Evolutionary conservation across 1,140 invertebrate genomes (phyloP).

Genomic region (Centruroides sculpturatus): DNA sequence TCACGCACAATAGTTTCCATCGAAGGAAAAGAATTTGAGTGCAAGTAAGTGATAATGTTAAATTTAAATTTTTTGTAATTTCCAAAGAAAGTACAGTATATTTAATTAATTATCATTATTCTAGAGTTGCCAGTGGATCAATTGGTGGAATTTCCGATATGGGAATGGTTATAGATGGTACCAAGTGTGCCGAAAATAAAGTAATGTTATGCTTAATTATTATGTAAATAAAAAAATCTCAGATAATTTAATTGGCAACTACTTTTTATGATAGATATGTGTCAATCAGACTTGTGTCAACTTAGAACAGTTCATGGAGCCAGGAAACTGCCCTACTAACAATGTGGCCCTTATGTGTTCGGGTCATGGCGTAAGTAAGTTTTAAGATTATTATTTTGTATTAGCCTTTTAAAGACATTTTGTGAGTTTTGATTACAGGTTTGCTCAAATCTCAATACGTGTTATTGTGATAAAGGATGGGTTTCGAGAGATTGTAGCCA

Average conservation of each 20-base stretch:
- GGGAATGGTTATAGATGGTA: conserved; percentile 76
- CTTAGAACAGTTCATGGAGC: conserved; percentile 62
- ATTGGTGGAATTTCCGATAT: conserved; percentile 44
- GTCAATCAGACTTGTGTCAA: conserved; percentile 81
- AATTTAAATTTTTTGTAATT: not conserved
- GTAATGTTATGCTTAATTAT: conserved; percentile 27
- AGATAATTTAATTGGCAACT: not conserved
- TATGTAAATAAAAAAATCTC: too few species aligned
- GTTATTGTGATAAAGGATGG: conserved; percentile 81
- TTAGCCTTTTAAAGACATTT: not conserved
- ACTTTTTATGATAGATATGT: conserved; percentile 48
- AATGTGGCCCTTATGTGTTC: conserved; percentile 79
- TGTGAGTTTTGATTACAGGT: conserved; percentile 39
- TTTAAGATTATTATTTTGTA: not conserved
- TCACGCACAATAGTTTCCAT: conserved; percentile 72
- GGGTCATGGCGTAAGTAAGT: conserved; percentile 58
- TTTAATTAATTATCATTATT: not conserved
- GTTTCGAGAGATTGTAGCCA: conserved; percentile 75
- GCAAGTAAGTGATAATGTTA: conserved; percentile 42
- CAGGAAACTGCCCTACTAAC: conserved; percentile 74
- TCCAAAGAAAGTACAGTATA: not conserved
- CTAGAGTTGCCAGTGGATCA: conserved; percentile 48
- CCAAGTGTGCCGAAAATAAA: conserved; percentile 72
- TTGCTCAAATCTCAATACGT: conserved; percentile 84
- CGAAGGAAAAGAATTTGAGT: conserved; percentile 69